phyloP scores from a whole-genome alignment of 2,113 vertebrate species.

The Ageneiosus marmoratus region DNA sequence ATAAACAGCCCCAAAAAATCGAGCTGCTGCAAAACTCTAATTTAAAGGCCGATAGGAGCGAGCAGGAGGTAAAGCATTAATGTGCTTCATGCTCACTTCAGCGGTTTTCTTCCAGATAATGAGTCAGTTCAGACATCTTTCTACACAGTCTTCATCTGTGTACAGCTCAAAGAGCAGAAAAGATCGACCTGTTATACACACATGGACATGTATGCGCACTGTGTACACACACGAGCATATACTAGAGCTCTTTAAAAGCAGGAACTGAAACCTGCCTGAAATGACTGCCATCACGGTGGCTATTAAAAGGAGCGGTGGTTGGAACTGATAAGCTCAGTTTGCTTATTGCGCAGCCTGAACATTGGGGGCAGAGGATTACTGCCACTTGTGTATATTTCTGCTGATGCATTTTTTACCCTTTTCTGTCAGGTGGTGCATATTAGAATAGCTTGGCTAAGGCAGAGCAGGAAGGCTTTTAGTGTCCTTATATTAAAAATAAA shows the following conservation, averaged over 20 bases:
- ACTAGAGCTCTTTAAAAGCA: conserved; percentile 56
- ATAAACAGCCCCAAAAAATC: conserved; percentile 48
- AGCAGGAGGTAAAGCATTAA: conserved; percentile 42
- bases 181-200: conserved; percentile 21
- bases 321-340: conserved; percentile 74
- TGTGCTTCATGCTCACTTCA: conserved; percentile 27
- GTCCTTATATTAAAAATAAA: conserved; percentile 49
- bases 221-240: conserved; percentile 14
- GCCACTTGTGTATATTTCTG: conserved; percentile 74
- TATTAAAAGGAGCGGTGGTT: conserved; percentile 74
- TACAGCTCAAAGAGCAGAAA: conserved; percentile 17
- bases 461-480: conserved; percentile 65
- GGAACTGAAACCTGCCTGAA: conserved; percentile 65
- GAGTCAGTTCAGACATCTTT: conserved; percentile 30
- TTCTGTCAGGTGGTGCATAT: conserved; percentile 72
- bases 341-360: conserved; percentile 68
- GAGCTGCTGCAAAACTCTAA: conserved; percentile 40
- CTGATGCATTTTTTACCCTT: conserved; percentile 76
- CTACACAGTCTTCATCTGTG: conserved; percentile 22
- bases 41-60: conserved; percentile 36
- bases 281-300: conserved; percentile 62
- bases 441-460: conserved; percentile 73
- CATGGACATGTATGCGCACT: conserved; percentile 35
- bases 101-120: conserved; percentile 41
- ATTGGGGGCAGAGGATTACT: conserved; percentile 72